These are phyloP conservation scores for Antrozous pallidus DNA, from an alignment of 2,797 vertebrate species.

Conservation along the genomic window DNA sequence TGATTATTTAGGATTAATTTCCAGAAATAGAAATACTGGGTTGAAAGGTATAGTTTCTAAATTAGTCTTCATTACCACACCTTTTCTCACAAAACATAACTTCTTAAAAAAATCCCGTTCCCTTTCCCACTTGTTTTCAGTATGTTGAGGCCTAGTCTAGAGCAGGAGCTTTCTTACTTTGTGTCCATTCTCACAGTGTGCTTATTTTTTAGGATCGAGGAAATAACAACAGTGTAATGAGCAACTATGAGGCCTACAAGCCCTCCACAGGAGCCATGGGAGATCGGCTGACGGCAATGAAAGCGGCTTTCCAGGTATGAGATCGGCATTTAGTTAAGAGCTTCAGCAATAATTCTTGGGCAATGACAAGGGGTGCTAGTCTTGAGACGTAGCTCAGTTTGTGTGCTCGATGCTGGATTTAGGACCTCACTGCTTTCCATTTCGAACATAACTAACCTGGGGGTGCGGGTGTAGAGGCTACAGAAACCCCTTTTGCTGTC, in stretches of 20 bases:
- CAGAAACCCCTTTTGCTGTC: background rate
- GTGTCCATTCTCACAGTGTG: conserved; percentile 3
- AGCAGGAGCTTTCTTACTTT: background rate
- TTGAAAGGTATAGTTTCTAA: conserved; percentile 13
- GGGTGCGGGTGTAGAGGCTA: background rate
- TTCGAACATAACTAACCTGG: background rate
- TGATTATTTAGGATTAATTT: background rate
- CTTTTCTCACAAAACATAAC: conserved; percentile 13
- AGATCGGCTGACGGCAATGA: conserved; percentile 96
- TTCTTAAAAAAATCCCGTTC: background rate
- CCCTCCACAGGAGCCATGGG: conserved; percentile 95
- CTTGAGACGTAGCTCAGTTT: background rate
- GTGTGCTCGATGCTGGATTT: background rate
- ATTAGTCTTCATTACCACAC: background rate
- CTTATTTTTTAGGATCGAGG: conserved; percentile 87
- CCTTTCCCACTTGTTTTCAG: background rate
- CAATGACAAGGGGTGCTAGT: background rate
- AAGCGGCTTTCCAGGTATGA: conserved; percentile 96
- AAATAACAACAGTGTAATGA: conserved; percentile 86
- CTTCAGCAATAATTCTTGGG: background rate
- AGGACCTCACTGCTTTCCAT: background rate
- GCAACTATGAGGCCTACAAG: conserved; percentile 94
- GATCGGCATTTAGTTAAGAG: background rate
- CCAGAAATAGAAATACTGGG: background rate
- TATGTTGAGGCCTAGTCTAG: background rate